Conservation (phyloP, 2,888 invertebrate species). For the Esperia sulphurella region DNA sequence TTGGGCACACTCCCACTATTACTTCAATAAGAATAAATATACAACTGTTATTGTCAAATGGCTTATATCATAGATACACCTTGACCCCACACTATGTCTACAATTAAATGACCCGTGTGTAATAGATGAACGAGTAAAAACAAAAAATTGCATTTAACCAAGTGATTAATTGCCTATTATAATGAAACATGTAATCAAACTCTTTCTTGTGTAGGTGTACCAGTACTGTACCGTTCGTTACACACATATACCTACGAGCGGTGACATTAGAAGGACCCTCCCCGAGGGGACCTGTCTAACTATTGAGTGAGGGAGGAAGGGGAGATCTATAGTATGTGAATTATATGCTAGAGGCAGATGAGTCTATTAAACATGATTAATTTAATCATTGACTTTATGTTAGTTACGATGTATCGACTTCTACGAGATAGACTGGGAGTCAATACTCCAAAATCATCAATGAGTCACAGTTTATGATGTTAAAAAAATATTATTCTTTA, state of each 20-base stretch:
- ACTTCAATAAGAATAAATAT: no score
- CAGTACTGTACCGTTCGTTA: slow-evolving; percentile 12
- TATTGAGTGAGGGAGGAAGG: no score
- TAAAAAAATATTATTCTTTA: no score
- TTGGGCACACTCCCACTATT: no score
- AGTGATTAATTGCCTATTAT: slow-evolving; percentile 16
- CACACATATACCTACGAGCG: slow-evolving; percentile 2
- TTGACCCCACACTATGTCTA: no score
- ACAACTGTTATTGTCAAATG: no score
- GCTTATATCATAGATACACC: no score
- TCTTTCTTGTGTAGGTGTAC: slow-evolving; percentile 17
- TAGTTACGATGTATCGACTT: slow-evolving; percentile 9
- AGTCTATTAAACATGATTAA: slow-evolving; percentile 35
- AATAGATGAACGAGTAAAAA: no score
- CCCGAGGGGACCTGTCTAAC: no score
- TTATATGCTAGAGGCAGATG: slow-evolving; percentile 17
- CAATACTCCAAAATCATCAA: neutral
- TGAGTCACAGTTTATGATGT: no score
- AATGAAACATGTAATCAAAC: slow-evolving; percentile 11
- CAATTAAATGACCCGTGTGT: no score
- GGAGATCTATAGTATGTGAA: neutral
- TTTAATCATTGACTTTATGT: slow-evolving; percentile 16
- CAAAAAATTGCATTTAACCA: neutral
- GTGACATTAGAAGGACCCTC: no score
- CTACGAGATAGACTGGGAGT: slow-evolving; percentile 9